phyloP scores from a whole-genome alignment of 2,113 vertebrate genomes.

The Triplophysa siluroides region DNA sequence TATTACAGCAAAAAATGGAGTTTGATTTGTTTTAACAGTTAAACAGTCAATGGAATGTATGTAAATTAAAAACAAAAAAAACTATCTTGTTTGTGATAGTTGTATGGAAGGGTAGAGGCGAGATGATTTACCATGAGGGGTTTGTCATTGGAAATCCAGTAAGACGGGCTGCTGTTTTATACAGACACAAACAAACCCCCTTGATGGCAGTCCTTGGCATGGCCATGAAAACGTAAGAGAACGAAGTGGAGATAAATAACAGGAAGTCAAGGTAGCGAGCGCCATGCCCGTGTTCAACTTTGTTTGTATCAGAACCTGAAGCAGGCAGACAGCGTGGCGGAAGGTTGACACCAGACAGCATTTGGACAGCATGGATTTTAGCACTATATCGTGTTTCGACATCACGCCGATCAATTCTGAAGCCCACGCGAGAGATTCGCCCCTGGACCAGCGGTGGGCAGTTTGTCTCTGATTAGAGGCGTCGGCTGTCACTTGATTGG shows the following conservation, averaged over 20 bases:
- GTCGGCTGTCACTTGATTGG: slow-evolving; percentile 52
- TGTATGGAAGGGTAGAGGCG: background rate
- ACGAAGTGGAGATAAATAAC: slow-evolving; percentile 5
- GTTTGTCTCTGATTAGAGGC: slow-evolving; percentile 51
- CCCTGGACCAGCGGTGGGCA: slow-evolving; percentile 13
- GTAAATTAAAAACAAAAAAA: no score
- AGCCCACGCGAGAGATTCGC: slow-evolving; percentile 25
- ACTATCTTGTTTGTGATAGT: background rate
- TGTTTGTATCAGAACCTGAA: slow-evolving; percentile 22
- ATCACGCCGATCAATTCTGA: slow-evolving; percentile 27
- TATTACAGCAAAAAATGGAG: no score
- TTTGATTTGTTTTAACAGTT: no score
- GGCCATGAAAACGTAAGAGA: slow-evolving; percentile 22
- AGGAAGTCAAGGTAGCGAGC: slow-evolving; percentile 7
- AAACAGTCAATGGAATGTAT: no score
- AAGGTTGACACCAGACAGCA: slow-evolving; percentile 21
- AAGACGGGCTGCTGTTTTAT: slow-evolving; percentile 27
- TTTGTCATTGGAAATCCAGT: slow-evolving; percentile 20
- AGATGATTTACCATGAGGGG: background rate
- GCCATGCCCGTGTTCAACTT: slow-evolving; percentile 25
- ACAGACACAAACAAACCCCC: slow-evolving; percentile 9
- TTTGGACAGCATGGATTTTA: slow-evolving; percentile 16
- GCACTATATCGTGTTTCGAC: slow-evolving; percentile 30
- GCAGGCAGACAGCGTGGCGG: background rate
- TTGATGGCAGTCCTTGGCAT: slow-evolving; percentile 40